Conservation (phyloP, 2,888 invertebrate species). For the Diarsia dahlii region DNA sequence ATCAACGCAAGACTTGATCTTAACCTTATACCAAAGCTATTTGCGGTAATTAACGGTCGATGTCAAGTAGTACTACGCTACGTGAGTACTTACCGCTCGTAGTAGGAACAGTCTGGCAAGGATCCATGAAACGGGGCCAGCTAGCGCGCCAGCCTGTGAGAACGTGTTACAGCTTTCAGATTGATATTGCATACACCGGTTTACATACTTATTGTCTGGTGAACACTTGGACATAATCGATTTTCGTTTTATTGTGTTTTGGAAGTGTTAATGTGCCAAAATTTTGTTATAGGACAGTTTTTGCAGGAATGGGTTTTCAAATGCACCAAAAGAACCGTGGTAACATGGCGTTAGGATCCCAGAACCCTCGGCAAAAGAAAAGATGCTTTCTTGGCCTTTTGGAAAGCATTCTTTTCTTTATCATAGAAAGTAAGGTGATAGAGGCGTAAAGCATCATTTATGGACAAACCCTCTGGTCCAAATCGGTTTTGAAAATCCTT, state of each 20-base stretch:
- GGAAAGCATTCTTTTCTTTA: no score
- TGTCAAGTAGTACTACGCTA: constrained; percentile 49
- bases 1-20: constrained; percentile 36
- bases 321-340: background rate
- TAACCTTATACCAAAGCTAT: constrained; percentile 49
- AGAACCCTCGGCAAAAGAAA: background rate
- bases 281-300: background rate
- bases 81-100: constrained; percentile 60
- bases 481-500: background rate
- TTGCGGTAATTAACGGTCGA: constrained; percentile 62
- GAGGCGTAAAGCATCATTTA: background rate
- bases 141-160: constrained; percentile 79
- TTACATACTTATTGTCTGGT: constrained; percentile 58
- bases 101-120: constrained; percentile 79
- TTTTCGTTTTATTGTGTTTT: constrained; percentile 22
- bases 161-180: constrained; percentile 68
- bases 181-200: constrained; percentile 69
- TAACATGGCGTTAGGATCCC: background rate
- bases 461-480: background rate
- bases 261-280: background rate
- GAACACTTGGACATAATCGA: constrained; percentile 29
- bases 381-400: background rate
- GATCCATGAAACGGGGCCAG: constrained; percentile 79
- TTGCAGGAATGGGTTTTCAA: background rate
- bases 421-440: background rate